phyloP scores from a whole-genome alignment of 2,797 vertebrate species.

The Melanotaenia parkinsoni region DNA sequence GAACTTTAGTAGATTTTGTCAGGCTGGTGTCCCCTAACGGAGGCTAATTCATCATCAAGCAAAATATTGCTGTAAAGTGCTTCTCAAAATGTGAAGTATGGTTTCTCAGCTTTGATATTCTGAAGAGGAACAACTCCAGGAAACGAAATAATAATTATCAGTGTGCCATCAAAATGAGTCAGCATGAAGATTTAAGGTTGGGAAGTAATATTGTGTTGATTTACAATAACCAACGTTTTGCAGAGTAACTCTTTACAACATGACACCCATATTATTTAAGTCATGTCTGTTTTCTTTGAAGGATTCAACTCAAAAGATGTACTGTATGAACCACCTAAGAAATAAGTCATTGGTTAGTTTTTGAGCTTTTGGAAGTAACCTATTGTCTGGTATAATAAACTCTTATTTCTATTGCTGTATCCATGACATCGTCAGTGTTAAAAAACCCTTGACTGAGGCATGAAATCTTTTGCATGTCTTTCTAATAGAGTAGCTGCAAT shows the following conservation, averaged over 20 bases:
- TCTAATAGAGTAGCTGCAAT: neutral
- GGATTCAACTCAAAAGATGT: neutral
- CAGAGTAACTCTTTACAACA: too few species aligned
- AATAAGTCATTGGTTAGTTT: neutral
- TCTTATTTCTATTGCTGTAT: neutral
- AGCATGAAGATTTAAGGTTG: too few species aligned
- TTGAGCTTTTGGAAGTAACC: neutral
- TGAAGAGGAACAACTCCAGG: neutral
- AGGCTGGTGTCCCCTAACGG: neutral
- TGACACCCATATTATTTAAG: too few species aligned
- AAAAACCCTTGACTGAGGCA: neutral
- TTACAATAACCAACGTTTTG: too few species aligned
- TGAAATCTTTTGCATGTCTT: slow-evolving; percentile 4
- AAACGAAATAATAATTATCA: too few species aligned
- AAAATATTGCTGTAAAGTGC: neutral
- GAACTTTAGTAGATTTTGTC: neutral
- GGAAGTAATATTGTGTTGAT: too few species aligned
- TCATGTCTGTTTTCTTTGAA: too few species aligned
- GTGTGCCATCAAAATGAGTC: too few species aligned
- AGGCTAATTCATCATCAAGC: neutral
- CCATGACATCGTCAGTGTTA: neutral
- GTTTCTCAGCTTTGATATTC: too few species aligned
- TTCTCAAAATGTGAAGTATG: too few species aligned
- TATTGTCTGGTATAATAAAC: neutral
- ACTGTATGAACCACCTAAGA: neutral